Percentiles rank a stretch among this genome's conserved stretches.
Evolutionary conservation across 2,888 invertebrate genomes (phyloP).

Genomic region (Leptarthrus brevirostris): DNA sequence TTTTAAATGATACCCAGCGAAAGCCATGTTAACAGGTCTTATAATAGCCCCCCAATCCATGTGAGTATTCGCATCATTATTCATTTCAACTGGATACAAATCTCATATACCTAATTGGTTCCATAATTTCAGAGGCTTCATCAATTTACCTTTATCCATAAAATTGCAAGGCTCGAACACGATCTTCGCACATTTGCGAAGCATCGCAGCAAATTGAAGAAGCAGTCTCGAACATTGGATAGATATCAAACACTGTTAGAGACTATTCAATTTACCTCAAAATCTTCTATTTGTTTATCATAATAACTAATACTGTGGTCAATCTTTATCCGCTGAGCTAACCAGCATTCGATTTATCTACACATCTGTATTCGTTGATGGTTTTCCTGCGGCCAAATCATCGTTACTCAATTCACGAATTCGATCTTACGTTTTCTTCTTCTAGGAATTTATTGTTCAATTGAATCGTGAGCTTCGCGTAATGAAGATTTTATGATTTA

Average conservation of each 20-base stretch:
- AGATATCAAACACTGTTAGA: constrained; percentile 28
- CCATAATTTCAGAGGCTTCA: constrained; percentile 18
- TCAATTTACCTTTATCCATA: constrained; percentile 34
- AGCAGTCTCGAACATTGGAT: constrained; percentile 17
- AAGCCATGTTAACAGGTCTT: not conserved
- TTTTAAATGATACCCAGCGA: not conserved
- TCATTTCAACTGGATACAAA: constrained; percentile 29
- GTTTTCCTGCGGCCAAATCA: constrained; percentile 12
- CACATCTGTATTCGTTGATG: not conserved
- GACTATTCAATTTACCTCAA: constrained; percentile 41
- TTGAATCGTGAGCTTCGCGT: constrained; percentile 30
- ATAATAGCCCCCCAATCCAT: not conserved
- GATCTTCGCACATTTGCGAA: constrained; percentile 30
- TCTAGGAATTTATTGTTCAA: constrained; percentile 35
- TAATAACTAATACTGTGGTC: not conserved
- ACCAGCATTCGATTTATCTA: constrained; percentile 26
- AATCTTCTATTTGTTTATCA: constrained; percentile 30
- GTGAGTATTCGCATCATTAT: constrained; percentile 1
- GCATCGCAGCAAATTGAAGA: constrained; percentile 21
- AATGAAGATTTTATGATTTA: constrained; percentile 44
- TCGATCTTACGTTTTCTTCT: constrained; percentile 40
- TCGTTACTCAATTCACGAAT: constrained; percentile 40
- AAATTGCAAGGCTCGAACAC: constrained; percentile 23
- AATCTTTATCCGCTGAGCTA: not conserved
- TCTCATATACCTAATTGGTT: constrained; percentile 36